These are phyloP conservation scores for Diabrotica virgifera DNA, from an alignment of 1,140 invertebrate species.

Conservation along the genomic window DNA sequence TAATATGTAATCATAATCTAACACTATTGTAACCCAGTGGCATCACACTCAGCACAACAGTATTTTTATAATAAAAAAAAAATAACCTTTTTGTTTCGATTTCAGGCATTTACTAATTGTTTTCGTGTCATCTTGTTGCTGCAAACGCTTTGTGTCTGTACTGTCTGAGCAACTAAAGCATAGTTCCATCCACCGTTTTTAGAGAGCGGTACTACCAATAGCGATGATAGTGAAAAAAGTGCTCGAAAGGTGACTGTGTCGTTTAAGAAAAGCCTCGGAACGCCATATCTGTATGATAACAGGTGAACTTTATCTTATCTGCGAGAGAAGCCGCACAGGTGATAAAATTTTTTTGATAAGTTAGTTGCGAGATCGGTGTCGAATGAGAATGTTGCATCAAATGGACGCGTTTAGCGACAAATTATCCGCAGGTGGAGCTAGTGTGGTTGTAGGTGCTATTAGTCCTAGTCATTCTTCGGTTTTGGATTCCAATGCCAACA, in stretches of 20 bases:
- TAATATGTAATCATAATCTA: too few species aligned
- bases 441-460: constrained; percentile 25
- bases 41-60: too few species aligned
- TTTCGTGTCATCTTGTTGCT: too few species aligned
- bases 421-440: constrained; percentile 64
- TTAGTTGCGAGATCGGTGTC: constrained; percentile 35
- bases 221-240: not conserved
- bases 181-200: too few species aligned
- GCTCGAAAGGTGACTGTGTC: constrained; percentile 14
- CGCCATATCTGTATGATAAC: constrained; percentile 16
- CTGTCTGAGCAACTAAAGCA: not conserved
- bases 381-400: constrained; percentile 66
- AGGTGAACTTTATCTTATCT: constrained; percentile 36
- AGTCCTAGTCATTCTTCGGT: constrained; percentile 42
- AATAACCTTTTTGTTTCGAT: too few species aligned
- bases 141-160: not conserved
- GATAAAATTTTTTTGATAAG: constrained; percentile 18
- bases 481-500: constrained; percentile 58
- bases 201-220: not conserved
- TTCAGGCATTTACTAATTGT: too few species aligned
- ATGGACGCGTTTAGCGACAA: constrained; percentile 76
- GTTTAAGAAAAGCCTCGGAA: constrained; percentile 21
- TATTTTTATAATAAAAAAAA: too few species aligned
- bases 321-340: constrained; percentile 31
- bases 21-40: too few species aligned